These are phyloP conservation scores for Philaenus spumarius DNA, from an alignment of 1,140 invertebrate genomes.

Conservation along the genomic window DNA sequence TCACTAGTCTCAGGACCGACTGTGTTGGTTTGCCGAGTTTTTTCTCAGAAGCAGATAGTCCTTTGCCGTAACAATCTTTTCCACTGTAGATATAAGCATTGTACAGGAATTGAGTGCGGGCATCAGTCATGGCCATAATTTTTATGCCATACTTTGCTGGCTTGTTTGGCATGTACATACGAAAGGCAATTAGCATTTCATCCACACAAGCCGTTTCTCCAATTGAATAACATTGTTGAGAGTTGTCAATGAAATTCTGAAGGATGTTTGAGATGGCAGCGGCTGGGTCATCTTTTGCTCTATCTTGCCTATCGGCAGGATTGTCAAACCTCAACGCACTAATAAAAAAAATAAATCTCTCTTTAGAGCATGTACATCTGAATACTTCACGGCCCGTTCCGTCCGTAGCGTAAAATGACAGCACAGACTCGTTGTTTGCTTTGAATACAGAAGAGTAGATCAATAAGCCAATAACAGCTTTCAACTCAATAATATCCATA, in stretches of 20 bases:
- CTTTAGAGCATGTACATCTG: neutral
- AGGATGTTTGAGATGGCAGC: slow-evolving; percentile 31
- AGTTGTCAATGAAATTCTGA: slow-evolving; percentile 37
- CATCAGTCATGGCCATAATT: slow-evolving; percentile 13
- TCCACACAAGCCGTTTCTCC: slow-evolving; percentile 34
- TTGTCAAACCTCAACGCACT: slow-evolving; percentile 35
- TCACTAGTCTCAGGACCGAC: slow-evolving; percentile 24
- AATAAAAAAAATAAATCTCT: slow-evolving; percentile 35
- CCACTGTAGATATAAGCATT: slow-evolving; percentile 22
- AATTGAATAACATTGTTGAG: slow-evolving; percentile 32
- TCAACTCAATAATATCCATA: slow-evolving; percentile 8
- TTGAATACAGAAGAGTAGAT: no score
- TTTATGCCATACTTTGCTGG: slow-evolving; percentile 39
- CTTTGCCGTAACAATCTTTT: slow-evolving; percentile 3
- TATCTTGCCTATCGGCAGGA: slow-evolving; percentile 27
- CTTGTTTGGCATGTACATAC: slow-evolving; percentile 42
- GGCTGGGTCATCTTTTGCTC: slow-evolving; percentile 24
- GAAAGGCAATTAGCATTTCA: slow-evolving; percentile 39
- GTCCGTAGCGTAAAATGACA: slow-evolving; percentile 5
- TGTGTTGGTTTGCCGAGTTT: slow-evolving; percentile 18
- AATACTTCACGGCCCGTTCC: slow-evolving; percentile 11
- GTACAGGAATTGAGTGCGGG: slow-evolving; percentile 2
- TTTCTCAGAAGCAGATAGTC: neutral
- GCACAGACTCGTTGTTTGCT: no score
- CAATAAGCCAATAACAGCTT: slow-evolving; percentile 9